Evolutionary conservation across 2,888 invertebrate species (phyloP).

Genomic region (Saturnia pavonia): DNA sequence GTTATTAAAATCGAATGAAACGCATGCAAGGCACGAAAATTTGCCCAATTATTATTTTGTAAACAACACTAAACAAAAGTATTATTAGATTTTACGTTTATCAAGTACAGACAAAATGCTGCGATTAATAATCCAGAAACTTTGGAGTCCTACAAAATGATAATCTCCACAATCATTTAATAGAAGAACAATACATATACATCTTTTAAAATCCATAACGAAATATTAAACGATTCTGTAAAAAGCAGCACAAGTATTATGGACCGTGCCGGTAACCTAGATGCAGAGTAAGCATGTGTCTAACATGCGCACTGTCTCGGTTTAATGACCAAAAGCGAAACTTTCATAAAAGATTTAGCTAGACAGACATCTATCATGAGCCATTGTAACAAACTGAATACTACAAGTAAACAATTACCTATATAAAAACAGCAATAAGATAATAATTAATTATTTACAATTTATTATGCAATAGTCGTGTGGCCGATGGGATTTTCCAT

Average conservation of each 20-base stretch:
- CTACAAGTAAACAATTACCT: background rate
- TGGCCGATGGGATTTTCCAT: too few relatives aligned
- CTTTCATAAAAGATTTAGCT: slow-evolving; percentile 49
- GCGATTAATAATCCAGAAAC: background rate
- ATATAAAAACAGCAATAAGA: background rate
- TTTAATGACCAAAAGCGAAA: slow-evolving; percentile 40
- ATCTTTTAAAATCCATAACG: background rate
- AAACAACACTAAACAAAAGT: background rate
- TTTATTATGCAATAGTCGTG: too few relatives aligned
- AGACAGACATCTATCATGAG: slow-evolving; percentile 31
- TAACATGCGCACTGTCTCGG: slow-evolving; percentile 38
- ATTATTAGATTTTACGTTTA: background rate
- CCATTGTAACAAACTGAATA: slow-evolving; percentile 3
- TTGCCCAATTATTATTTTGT: background rate
- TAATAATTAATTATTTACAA: background rate
- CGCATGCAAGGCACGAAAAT: background rate
- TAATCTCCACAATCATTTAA: background rate
- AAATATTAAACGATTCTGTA: background rate
- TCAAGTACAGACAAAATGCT: background rate
- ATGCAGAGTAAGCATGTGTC: slow-evolving; percentile 41
- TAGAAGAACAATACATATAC: background rate
- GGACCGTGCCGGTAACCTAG: slow-evolving; percentile 43
- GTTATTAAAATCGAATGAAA: background rate
- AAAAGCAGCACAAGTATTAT: background rate
- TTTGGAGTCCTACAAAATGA: background rate